Percentiles rank a stretch among this genome's conserved stretches.
Conservation (phyloP, 1,140 invertebrate genomes). For the Brachionus plicatilis region DNA sequence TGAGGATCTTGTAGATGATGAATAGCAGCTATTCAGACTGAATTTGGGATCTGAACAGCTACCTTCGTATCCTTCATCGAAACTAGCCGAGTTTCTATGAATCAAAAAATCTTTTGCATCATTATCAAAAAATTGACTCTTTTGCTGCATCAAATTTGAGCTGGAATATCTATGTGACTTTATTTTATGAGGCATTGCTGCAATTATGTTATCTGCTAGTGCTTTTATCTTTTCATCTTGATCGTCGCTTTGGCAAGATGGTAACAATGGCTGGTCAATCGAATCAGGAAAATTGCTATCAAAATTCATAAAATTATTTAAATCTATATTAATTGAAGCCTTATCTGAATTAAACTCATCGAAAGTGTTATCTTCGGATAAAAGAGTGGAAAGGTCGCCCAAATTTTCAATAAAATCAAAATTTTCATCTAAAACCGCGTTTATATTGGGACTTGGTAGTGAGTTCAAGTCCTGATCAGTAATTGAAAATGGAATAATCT, state of each 20-base stretch:
- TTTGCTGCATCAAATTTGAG: constrained; percentile 51
- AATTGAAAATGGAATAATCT: constrained; percentile 12
- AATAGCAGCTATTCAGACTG: constrained; percentile 44
- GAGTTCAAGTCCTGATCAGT: neutral
- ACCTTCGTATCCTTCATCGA: neutral
- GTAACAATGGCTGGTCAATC: neutral
- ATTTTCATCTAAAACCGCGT: neutral
- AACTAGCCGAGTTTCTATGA: constrained; percentile 5
- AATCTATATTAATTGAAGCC: neutral
- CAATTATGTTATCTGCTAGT: constrained; percentile 92
- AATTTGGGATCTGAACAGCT: neutral
- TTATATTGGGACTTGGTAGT: neutral
- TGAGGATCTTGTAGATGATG: constrained; percentile 25
- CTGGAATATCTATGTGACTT: constrained; percentile 62
- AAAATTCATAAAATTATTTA: neutral
- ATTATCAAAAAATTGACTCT: constrained; percentile 42
- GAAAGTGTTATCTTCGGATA: neutral
- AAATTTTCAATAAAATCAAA: constrained; percentile 19
- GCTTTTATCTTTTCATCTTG: constrained; percentile 78
- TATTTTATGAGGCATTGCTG: constrained; percentile 89
- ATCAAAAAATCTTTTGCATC: neutral
- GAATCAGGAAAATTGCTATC: neutral
- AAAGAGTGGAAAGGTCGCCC: neutral
- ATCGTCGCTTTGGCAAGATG: constrained; percentile 57
- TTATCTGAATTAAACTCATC: neutral